Percentiles rank a stretch among this genome's conserved stretches.
phyloP scores from a whole-genome alignment of 2,888 invertebrate genomes.

The Morpho deidamia region DNA sequence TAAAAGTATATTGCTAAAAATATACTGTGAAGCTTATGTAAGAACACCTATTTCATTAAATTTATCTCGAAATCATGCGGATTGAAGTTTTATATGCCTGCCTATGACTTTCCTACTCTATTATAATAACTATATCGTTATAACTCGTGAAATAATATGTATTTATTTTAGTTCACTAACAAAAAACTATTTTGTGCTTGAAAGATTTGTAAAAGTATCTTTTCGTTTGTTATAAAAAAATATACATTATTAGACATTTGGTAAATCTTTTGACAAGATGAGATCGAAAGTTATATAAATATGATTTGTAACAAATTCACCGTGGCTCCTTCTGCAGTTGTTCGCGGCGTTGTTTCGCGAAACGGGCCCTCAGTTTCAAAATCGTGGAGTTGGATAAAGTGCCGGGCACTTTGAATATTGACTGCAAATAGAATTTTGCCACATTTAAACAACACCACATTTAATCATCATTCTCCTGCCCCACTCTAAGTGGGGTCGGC shows the following conservation, averaged over 20 bases:
- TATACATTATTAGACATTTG: constrained; percentile 28
- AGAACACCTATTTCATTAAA: no score
- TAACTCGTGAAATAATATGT: no score
- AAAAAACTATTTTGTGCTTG: not conserved
- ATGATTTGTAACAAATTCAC: constrained; percentile 35
- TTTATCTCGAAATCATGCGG: no score
- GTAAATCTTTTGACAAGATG: constrained; percentile 39
- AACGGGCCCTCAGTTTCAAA: constrained; percentile 78
- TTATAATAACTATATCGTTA: no score
- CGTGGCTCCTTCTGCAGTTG: constrained; percentile 67
- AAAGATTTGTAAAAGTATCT: not conserved
- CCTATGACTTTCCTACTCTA: no score
- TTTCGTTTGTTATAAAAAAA: not conserved
- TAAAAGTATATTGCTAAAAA: no score
- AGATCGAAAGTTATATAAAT: constrained; percentile 47
- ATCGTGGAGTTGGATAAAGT: constrained; percentile 84
- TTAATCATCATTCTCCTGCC: no score
- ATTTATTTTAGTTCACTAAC: no score
- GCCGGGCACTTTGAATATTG: constrained; percentile 90
- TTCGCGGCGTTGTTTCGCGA: constrained; percentile 73
- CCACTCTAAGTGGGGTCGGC: no score
- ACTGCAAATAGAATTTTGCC: constrained; percentile 78
- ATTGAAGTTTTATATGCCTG: no score
- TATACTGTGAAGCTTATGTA: no score
- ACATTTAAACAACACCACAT: not conserved